A percentile compares a stretch with the other conserved stretches of the same genome.
Evolutionary conservation across 2,113 vertebrate genomes (phyloP).

Genomic region (Symphodus melops): DNA sequence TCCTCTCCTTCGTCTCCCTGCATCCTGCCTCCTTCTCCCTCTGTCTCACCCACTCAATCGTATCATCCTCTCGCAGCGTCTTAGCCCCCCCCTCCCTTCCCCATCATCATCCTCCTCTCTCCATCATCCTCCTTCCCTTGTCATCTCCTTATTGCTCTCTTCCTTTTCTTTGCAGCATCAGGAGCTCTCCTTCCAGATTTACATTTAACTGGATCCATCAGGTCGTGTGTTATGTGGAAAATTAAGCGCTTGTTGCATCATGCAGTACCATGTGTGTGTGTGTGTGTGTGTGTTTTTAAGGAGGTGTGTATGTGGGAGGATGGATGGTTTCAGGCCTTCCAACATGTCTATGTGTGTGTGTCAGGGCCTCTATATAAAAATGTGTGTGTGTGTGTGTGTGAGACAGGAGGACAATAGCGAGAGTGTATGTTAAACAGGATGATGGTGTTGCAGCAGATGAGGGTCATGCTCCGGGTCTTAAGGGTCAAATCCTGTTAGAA

Average conservation of each 20-base stretch:
- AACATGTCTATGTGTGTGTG: conserved; percentile 19
- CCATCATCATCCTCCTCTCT: background rate
- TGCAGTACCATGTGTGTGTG: conserved; percentile 7
- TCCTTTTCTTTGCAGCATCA: conserved; percentile 16
- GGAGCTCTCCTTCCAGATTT: conserved; percentile 27
- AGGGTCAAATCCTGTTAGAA: conserved; percentile 82
- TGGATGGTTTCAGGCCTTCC: conserved; percentile 41
- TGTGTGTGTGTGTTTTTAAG: conserved; percentile 8
- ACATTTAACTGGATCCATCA: conserved; percentile 61
- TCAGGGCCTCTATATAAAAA: background rate
- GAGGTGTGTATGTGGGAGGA: conserved; percentile 34
- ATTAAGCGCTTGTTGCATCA: conserved; percentile 59
- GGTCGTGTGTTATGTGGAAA: conserved; percentile 51
- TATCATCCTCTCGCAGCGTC: conserved; percentile 58
- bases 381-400: conserved; percentile 27
- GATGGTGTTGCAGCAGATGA: conserved; percentile 72
- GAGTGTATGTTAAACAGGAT: conserved; percentile 76
- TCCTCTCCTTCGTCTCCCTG: conserved; percentile 59
- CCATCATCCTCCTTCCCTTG: conserved; percentile 33
- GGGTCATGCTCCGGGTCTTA: conserved; percentile 78
- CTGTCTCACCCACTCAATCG: conserved; percentile 57
- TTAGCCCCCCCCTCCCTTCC: conserved; percentile 24
- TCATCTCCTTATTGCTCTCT: conserved; percentile 44
- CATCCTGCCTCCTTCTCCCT: conserved; percentile 42
- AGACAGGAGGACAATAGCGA: conserved; percentile 61